Conservation (phyloP, 1,140 invertebrate species). For the Heliconius hermathena region DNA sequence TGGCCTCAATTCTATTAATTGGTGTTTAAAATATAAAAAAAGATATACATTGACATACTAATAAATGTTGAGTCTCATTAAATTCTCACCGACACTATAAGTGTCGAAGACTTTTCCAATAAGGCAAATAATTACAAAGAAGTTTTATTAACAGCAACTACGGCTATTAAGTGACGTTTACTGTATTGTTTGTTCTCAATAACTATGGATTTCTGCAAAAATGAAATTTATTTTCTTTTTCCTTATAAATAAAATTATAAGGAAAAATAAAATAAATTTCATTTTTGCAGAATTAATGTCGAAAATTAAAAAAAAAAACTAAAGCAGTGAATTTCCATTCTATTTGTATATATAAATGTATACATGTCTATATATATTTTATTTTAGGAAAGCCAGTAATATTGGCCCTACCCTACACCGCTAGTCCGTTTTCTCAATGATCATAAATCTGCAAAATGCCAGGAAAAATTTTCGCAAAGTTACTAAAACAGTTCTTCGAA, state of each 20-base stretch:
- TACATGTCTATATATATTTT: not conserved
- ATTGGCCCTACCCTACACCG: not conserved
- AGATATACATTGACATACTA: not conserved
- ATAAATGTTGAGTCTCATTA: not conserved
- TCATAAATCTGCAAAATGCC: not conserved
- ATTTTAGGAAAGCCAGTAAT: not conserved
- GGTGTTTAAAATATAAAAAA: not conserved
- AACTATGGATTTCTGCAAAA: not conserved
- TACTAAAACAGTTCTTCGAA: not conserved
- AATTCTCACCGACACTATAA: not conserved
- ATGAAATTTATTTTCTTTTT: not conserved
- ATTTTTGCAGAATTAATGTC: too few species aligned
- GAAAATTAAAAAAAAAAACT: too few species aligned
- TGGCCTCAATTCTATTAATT: too few species aligned
- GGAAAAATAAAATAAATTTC: too few species aligned
- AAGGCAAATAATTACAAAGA: not conserved
- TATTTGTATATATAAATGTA: not conserved
- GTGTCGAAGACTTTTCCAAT: not conserved
- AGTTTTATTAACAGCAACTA: conserved; percentile 6
- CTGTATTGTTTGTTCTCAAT: not conserved
- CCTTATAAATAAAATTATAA: too few species aligned
- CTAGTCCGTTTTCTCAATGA: not conserved
- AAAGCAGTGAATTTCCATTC: not conserved
- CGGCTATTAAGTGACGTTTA: not conserved
- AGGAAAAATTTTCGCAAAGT: not conserved